These are phyloP conservation scores for Agrotis puta DNA, from an alignment of 2,888 invertebrate species.

Conservation along the genomic window DNA sequence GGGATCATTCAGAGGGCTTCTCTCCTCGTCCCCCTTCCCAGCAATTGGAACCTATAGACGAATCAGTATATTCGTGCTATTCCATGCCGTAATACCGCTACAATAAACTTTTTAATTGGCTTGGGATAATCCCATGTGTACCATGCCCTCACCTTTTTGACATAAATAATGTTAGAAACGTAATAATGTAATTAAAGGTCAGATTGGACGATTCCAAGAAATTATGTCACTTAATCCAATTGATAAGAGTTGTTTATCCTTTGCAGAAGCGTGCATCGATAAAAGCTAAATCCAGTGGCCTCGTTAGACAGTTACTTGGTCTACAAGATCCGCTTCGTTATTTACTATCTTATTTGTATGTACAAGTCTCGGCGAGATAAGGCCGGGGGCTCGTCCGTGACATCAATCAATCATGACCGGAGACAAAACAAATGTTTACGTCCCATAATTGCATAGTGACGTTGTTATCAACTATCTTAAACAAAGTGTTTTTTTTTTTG, in stretches of 20 bases:
- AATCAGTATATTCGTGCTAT: no score
- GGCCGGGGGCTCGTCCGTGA: conserved; percentile 89
- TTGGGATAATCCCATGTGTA: background rate
- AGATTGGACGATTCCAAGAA: conserved; percentile 25
- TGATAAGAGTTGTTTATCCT: conserved; percentile 49
- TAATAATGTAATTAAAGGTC: conserved; percentile 21
- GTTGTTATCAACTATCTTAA: conserved; percentile 66
- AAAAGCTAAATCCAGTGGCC: conserved; percentile 53
- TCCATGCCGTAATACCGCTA: no score
- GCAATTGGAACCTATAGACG: no score
- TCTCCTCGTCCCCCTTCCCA: no score
- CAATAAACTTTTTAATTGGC: background rate
- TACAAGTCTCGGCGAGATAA: conserved; percentile 76
- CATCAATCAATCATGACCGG: conserved; percentile 81
- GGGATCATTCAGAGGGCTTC: no score
- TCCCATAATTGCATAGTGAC: conserved; percentile 83
- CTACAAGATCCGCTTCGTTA: conserved; percentile 76
- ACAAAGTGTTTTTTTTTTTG: conserved; percentile 61
- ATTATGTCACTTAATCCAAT: conserved; percentile 40
- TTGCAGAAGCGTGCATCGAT: conserved; percentile 37
- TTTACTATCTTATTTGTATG: conserved; percentile 61
- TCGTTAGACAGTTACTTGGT: conserved; percentile 49
- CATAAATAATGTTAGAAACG: background rate
- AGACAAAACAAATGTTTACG: conserved; percentile 86
- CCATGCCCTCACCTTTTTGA: conserved; percentile 4